Conservation (phyloP, 2,113 vertebrate genomes). For the Chiloscyllium plagiosum region DNA sequence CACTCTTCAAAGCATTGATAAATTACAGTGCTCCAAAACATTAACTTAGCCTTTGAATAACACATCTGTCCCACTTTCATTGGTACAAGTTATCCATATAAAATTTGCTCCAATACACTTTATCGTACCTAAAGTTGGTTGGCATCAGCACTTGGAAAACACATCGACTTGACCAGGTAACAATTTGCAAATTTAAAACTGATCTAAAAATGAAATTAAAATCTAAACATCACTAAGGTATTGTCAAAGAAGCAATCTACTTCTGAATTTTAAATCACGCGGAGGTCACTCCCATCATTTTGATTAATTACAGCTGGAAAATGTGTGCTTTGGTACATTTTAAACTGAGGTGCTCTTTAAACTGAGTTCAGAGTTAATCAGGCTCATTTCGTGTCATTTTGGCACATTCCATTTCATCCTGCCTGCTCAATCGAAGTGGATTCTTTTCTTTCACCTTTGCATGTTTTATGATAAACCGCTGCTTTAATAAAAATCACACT, state of each 20-base stretch:
- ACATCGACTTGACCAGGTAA: not conserved
- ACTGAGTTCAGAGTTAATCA: not conserved
- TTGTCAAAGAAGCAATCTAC: not conserved
- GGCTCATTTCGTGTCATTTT: not conserved
- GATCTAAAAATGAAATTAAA: not conserved
- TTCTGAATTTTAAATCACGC: not conserved
- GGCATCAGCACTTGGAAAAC: not conserved
- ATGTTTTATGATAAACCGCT: not conserved
- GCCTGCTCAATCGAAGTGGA: not conserved
- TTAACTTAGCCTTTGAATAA: not conserved
- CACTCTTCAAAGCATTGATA: not conserved
- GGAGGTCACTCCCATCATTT: not conserved
- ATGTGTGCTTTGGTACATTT: not conserved
- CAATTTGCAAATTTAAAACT: not conserved
- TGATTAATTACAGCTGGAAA: not conserved
- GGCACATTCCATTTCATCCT: not conserved
- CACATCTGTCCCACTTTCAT: not conserved
- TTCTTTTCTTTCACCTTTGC: not conserved
- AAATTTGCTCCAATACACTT: not conserved
- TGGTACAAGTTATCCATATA: not conserved
- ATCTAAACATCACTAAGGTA: not conserved
- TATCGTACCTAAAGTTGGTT: not conserved
- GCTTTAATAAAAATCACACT: not conserved
- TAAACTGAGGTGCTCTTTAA: not conserved
- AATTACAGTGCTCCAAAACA: not conserved